Conservation (phyloP, 2,797 vertebrate genomes). For the Sandelia bainsii region DNA sequence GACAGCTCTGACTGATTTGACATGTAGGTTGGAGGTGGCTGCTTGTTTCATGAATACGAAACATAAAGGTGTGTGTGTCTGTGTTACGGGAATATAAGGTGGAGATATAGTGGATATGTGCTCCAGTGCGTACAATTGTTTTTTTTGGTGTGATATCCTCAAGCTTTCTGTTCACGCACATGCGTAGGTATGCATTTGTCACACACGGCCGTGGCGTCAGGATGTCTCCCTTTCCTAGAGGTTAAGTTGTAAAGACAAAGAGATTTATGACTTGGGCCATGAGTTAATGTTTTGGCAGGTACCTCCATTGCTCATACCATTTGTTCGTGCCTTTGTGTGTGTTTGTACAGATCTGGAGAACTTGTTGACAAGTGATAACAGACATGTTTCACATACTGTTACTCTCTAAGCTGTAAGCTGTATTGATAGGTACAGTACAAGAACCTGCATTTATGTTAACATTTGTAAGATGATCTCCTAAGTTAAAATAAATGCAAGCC, state of each 20-base stretch:
- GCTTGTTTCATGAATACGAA: constrained; percentile 8
- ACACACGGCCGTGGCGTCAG: constrained; percentile 75
- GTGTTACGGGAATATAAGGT: constrained; percentile 9
- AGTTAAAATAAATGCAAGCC: too few relatives aligned
- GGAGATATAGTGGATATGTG: constrained; percentile 34
- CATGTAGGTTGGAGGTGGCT: constrained; percentile 20
- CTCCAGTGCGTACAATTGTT: constrained; percentile 44
- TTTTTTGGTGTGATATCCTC: constrained; percentile 22
- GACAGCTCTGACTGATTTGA: constrained; percentile 17
- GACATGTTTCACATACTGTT: constrained; percentile 45
- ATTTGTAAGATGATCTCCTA: too few relatives aligned
- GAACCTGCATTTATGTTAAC: too few relatives aligned
- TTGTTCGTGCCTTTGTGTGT: constrained; percentile 31
- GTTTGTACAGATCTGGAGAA: constrained; percentile 32
- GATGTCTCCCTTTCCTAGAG: constrained; percentile 78
- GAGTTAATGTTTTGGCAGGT: constrained; percentile 79
- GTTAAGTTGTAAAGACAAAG: constrained; percentile 70
- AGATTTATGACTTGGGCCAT: constrained; percentile 78
- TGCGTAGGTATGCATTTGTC: constrained; percentile 66
- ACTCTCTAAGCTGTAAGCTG: constrained; percentile 26
- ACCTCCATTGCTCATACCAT: constrained; percentile 53
- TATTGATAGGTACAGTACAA: constrained; percentile 2
- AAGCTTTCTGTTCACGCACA: constrained; percentile 4
- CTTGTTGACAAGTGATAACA: constrained; percentile 64
- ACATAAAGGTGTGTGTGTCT: background rate